Percentiles rank a stretch among this genome's conserved stretches.
phyloP scores from a whole-genome alignment of 2,113 vertebrate species.

The Corythoichthys haematopterus region DNA sequence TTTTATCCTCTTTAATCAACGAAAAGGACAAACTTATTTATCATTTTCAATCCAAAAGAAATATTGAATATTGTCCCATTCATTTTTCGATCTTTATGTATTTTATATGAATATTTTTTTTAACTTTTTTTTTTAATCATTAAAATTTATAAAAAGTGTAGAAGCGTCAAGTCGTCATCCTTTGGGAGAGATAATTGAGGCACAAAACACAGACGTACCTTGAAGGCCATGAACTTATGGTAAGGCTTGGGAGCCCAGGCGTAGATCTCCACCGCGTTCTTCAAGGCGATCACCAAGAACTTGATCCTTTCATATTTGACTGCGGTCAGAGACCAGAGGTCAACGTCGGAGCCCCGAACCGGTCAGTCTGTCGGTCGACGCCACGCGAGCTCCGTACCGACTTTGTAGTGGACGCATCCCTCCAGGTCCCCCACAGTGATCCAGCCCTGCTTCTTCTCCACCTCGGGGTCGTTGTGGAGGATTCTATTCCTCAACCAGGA shows the following conservation, averaged over 20 bases:
- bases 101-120: too few relatives aligned
- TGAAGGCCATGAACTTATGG: constrained; percentile 99
- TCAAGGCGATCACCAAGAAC: constrained; percentile 97
- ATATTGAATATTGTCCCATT: too few relatives aligned
- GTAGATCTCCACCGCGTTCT: constrained; percentile 96
- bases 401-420: constrained; percentile 99
- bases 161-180: too few relatives aligned
- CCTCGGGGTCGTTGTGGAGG: constrained; percentile 96
- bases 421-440: constrained; percentile 95
- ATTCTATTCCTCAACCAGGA: constrained; percentile 98
- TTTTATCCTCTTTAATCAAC: too few relatives aligned
- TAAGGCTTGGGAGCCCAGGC: constrained; percentile 99
- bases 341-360: too few relatives aligned
- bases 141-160: too few relatives aligned
- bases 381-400: constrained; percentile 68
- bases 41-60: too few relatives aligned
- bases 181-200: too few relatives aligned
- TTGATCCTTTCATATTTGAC: constrained; percentile 99
- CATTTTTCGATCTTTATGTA: too few relatives aligned
- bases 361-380: too few relatives aligned
- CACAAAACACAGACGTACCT: constrained; percentile 70
- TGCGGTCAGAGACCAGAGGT: constrained; percentile 53
- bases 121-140: too few relatives aligned
- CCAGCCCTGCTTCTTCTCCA: constrained; percentile 99
- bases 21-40: too few relatives aligned